A percentile compares a stretch with the other conserved stretches of the same genome.
Evolutionary conservation across 2,888 invertebrate genomes (phyloP).

Genomic region (Cerceris ruficornis): DNA sequence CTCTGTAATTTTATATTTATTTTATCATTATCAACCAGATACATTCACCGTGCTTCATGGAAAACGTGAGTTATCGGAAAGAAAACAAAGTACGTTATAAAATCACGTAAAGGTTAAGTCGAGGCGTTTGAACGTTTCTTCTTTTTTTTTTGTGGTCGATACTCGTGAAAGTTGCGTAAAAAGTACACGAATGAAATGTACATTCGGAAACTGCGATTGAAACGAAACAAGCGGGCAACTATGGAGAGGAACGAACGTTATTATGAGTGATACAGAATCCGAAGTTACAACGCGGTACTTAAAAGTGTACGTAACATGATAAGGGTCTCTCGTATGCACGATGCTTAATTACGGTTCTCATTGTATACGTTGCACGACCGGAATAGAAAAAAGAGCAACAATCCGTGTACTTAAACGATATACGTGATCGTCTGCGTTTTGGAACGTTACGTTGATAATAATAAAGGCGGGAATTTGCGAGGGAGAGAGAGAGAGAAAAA

Average conservation of each 20-base stretch:
- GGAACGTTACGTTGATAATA: constrained; percentile 32
- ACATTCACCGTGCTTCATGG: neutral
- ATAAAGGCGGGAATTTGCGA: constrained; percentile 36
- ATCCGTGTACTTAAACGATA: constrained; percentile 53
- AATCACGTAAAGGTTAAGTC: no score
- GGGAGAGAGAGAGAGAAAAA: constrained; percentile 13
- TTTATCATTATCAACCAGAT: neutral
- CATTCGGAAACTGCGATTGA: neutral
- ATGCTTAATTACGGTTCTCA: constrained; percentile 53
- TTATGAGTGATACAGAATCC: constrained; percentile 19
- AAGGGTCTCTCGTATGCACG: constrained; percentile 53
- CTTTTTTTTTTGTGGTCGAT: no score
- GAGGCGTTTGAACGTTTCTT: no score
- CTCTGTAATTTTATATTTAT: neutral
- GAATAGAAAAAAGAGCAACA: constrained; percentile 44
- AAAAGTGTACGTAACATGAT: constrained; percentile 52
- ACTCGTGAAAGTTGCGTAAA: no score
- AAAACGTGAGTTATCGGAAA: neutral
- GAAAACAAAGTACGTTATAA: no score
- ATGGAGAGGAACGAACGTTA: neutral
- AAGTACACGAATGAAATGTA: no score
- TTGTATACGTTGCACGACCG: constrained; percentile 51
- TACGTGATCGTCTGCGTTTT: constrained; percentile 29
- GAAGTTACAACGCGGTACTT: constrained; percentile 32
- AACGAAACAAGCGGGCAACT: neutral